These are phyloP conservation scores for Brachionus rubens DNA, from an alignment of 1,140 invertebrate genomes.

Conservation along the genomic window DNA sequence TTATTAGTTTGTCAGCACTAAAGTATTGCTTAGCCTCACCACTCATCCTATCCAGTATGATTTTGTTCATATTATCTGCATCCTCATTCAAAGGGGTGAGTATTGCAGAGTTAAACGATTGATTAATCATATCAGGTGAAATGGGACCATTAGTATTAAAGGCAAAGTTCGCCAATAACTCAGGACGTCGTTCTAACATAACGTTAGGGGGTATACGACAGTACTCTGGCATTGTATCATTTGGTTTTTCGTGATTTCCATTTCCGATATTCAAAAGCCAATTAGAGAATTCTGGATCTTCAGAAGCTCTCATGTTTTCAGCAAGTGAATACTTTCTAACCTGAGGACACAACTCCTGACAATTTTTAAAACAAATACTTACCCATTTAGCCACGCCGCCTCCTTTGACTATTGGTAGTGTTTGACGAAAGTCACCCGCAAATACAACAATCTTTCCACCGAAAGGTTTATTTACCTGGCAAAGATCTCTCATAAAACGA, in stretches of 20 bases:
- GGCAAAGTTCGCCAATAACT: not conserved
- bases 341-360: conserved; percentile 48
- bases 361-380: conserved; percentile 50
- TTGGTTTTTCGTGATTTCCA: not conserved
- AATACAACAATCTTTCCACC: conserved; percentile 51
- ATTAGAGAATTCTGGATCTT: conserved; percentile 48
- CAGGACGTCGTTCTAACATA: not conserved
- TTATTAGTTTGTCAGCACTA: conserved; percentile 48
- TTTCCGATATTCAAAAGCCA: conserved; percentile 48
- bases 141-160: not conserved
- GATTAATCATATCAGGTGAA: not conserved
- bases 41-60: not conserved
- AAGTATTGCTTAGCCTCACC: not conserved
- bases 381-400: conserved; percentile 48
- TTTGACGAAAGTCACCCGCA: conserved; percentile 46
- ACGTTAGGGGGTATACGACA: not conserved
- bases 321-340: conserved; percentile 44
- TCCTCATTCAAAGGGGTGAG: not conserved
- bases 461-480: conserved; percentile 47
- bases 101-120: not conserved
- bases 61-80: not conserved
- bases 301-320: conserved; percentile 49
- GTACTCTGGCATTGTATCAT: not conserved
- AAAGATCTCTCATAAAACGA: conserved; percentile 49
- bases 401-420: conserved; percentile 49